Evolutionary conservation across 2,797 vertebrate species (phyloP).

Genomic region (Kryptopterus vitreolus): DNA sequence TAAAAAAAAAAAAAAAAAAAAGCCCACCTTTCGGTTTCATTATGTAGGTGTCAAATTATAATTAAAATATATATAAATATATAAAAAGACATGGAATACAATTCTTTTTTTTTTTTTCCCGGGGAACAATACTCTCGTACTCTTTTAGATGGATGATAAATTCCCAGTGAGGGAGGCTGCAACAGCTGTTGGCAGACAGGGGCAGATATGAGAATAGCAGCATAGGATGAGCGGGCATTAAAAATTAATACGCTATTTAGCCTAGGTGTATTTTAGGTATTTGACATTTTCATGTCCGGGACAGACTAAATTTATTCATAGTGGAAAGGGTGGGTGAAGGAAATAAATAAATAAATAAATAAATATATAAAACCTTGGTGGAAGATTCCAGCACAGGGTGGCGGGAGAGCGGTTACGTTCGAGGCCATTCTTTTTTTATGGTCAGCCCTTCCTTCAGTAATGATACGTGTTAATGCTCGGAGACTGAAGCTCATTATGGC

Average conservation of each 20-base stretch:
- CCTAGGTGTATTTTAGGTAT: constrained; percentile 88
- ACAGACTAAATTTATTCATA: constrained; percentile 85
- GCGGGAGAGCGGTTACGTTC: constrained; percentile 61
- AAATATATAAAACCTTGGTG: constrained; percentile 58
- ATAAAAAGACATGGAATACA: constrained; percentile 48
- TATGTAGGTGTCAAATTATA: constrained; percentile 17
- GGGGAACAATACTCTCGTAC: constrained; percentile 68
- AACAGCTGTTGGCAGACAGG: constrained; percentile 86
- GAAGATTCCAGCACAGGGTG: constrained; percentile 60
- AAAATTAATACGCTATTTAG: constrained; percentile 89
- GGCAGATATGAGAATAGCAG: constrained; percentile 86
- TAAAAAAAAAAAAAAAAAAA: constrained; percentile 31
- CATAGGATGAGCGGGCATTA: constrained; percentile 85
- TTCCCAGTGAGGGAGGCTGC: constrained; percentile 79
- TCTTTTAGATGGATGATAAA: constrained; percentile 81
- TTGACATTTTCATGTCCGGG: constrained; percentile 88
- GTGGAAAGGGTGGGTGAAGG: constrained; percentile 59
- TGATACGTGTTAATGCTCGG: constrained; percentile 57
- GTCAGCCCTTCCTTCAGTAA: constrained; percentile 60
- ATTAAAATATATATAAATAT: too few relatives aligned
- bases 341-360: constrained; percentile 66
- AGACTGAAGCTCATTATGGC: constrained; percentile 58
- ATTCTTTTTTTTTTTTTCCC: constrained; percentile 60
- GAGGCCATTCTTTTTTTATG: constrained; percentile 68
- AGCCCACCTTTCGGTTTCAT: constrained; percentile 30